phyloP scores from a whole-genome alignment of 2,113 vertebrate genomes.

The Lepisosteus oculatus region DNA sequence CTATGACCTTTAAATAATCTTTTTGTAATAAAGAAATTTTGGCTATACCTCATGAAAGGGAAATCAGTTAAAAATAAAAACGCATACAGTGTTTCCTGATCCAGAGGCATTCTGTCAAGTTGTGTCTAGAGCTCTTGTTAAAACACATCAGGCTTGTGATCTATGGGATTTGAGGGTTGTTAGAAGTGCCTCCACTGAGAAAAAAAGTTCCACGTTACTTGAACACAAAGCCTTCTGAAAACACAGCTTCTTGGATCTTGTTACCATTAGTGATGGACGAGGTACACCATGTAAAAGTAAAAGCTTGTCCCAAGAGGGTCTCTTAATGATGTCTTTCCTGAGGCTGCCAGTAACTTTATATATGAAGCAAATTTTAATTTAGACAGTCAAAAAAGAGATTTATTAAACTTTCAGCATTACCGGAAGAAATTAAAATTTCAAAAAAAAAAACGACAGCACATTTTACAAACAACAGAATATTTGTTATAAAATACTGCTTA shows the following conservation, averaged over 20 bases:
- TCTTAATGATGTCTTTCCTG: constrained; percentile 25
- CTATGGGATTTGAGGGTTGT: not conserved
- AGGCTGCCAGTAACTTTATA: constrained; percentile 27
- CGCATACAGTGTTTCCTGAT: constrained; percentile 7
- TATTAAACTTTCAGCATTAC: too few relatives aligned
- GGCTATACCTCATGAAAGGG: too few relatives aligned
- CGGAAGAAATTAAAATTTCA: not conserved
- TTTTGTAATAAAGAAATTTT: too few relatives aligned
- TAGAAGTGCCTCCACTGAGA: not conserved
- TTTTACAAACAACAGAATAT: too few relatives aligned
- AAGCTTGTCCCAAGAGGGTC: constrained; percentile 19
- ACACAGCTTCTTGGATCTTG: constrained; percentile 26
- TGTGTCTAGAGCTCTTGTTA: constrained; percentile 28
- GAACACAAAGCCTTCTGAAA: constrained; percentile 33
- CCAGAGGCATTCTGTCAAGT: constrained; percentile 32
- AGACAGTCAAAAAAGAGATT: not conserved
- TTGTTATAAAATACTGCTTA: too few relatives aligned
- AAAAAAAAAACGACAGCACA: too few relatives aligned
- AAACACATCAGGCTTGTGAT: constrained; percentile 10
- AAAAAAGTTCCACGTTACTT: constrained; percentile 22
- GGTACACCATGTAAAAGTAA: constrained; percentile 24
- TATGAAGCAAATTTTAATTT: not conserved
- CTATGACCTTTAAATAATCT: too few relatives aligned
- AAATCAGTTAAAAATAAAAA: too few relatives aligned
- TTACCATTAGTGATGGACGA: constrained; percentile 23